phyloP scores from a whole-genome alignment of 1,140 invertebrate genomes.

The Stratiolaelaps scimitus region DNA sequence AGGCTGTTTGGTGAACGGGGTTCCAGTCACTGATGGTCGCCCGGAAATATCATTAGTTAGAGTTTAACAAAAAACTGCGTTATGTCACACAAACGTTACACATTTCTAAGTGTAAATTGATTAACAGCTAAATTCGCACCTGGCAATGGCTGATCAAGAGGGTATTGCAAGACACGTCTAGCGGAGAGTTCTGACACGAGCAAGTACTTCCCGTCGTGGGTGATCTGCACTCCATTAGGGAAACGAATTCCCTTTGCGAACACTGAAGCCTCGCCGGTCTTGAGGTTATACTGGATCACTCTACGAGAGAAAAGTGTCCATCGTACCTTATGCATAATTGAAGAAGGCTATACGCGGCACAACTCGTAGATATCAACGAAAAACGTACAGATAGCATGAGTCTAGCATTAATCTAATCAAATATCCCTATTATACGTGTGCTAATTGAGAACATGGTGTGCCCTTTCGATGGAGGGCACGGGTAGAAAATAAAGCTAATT shows the following conservation, averaged over 20 bases:
- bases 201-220: conserved; percentile 34
- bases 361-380: no score
- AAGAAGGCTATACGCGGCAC: conserved; percentile 12
- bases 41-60: no score
- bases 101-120: no score
- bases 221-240: conserved; percentile 36
- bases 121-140: conserved; percentile 7
- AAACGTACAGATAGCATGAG: no score
- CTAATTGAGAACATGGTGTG: no score
- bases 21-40: neutral
- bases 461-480: no score
- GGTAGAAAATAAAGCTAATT: no score
- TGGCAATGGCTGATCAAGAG: conserved; percentile 31
- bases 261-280: conserved; percentile 30
- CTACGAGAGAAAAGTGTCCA: conserved; percentile 24
- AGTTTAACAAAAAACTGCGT: no score
- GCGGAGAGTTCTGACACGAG: conserved; percentile 33
- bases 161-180: conserved; percentile 20
- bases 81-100: no score
- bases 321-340: no score
- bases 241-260: conserved; percentile 32
- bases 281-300: conserved; percentile 33
- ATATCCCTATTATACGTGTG: no score
- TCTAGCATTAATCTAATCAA: no score
- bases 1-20: conserved; percentile 2